phyloP scores from a whole-genome alignment of 2,113 vertebrate species.

The Sinocyclocheilus anshuiensis region DNA sequence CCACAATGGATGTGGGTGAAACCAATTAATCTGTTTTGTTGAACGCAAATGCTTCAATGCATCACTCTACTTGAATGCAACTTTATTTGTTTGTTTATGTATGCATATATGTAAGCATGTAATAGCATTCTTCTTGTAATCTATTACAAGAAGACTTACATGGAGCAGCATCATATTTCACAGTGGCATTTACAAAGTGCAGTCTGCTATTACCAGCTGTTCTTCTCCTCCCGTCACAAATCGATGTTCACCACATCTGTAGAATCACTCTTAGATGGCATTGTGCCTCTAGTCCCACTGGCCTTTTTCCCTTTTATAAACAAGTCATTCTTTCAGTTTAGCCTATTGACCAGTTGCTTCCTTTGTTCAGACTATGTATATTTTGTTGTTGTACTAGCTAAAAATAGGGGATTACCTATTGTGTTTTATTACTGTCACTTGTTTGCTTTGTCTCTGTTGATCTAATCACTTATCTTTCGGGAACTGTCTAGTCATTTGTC shows the following conservation, averaged over 20 bases:
- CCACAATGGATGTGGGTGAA: background rate
- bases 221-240: background rate
- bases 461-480: constrained; percentile 36
- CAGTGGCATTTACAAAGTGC: background rate
- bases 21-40: background rate
- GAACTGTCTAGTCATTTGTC: constrained; percentile 38
- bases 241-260: background rate
- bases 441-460: background rate
- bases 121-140: background rate
- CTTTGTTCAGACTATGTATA: background rate
- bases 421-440: constrained; percentile 9
- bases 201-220: background rate
- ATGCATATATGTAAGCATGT: no score
- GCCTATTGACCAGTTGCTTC: background rate
- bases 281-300: background rate
- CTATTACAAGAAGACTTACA: background rate
- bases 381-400: constrained; percentile 15
- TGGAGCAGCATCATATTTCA: background rate
- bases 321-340: background rate
- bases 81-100: background rate
- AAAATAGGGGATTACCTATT: background rate
- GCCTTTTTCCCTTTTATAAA: background rate
- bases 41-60: background rate
- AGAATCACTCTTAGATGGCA: background rate
- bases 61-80: background rate